These are phyloP conservation scores for Podilymbus podiceps DNA, from an alignment of 2,113 vertebrate genomes.

Conservation along the genomic window DNA sequence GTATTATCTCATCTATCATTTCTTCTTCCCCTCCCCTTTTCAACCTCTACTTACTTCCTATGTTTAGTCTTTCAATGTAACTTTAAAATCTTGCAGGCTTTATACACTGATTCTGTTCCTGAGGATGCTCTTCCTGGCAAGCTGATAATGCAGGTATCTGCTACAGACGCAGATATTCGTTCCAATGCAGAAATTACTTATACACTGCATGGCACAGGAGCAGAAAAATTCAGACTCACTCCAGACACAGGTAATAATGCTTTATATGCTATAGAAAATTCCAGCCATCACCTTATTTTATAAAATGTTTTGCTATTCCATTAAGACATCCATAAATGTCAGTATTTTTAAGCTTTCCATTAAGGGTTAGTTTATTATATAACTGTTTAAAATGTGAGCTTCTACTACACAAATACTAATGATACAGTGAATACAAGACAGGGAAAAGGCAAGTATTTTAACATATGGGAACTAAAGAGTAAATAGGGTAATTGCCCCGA, in stretches of 20 bases:
- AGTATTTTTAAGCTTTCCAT: background rate
- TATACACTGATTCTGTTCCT: constrained; percentile 86
- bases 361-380: background rate
- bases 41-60: background rate
- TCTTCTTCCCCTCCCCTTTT: background rate
- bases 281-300: background rate
- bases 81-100: constrained; percentile 72
- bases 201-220: constrained; percentile 83
- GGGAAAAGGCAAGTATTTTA: background rate
- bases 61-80: background rate
- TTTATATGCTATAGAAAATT: background rate
- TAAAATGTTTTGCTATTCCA: background rate
- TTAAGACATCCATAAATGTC: background rate
- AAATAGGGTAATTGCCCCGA: background rate
- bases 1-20: background rate
- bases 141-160: constrained; percentile 88
- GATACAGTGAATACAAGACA: background rate
- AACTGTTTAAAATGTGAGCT: background rate
- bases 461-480: background rate
- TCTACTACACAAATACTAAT: background rate
- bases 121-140: constrained; percentile 88
- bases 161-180: constrained; percentile 91
- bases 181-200: constrained; percentile 94
- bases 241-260: constrained; percentile 85
- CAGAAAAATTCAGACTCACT: constrained; percentile 88